Evolutionary conservation across 1,140 invertebrate species (phyloP).

Genomic region (Mya arenaria): DNA sequence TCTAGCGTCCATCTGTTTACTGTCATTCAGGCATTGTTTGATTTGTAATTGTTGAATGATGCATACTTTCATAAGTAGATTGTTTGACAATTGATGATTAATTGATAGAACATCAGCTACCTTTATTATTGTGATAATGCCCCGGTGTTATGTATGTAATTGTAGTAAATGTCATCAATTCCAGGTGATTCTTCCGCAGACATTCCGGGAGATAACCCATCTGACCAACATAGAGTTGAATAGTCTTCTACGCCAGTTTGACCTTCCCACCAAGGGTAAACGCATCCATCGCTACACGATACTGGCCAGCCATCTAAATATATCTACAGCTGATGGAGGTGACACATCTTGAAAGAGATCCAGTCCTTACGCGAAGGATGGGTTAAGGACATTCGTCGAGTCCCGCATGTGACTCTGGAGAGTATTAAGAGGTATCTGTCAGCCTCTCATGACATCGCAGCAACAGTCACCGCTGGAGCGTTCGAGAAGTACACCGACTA

Average conservation of each 20-base stretch:
- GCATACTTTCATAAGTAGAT: too few species aligned
- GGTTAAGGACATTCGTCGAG: constrained; percentile 17
- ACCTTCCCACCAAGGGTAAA: neutral
- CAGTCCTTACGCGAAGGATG: neutral
- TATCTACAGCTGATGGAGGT: neutral
- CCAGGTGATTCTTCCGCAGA: neutral
- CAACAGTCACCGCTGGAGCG: neutral
- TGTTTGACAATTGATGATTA: too few species aligned
- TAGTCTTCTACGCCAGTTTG: neutral
- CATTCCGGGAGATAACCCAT: constrained; percentile 3
- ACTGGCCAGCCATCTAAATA: neutral
- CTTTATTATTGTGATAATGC: too few species aligned
- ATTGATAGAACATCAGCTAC: too few species aligned
- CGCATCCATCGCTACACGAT: neutral
- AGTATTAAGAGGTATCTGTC: neutral
- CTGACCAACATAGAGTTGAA: constrained; percentile 3
- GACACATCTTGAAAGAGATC: neutral
- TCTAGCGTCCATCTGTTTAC: too few species aligned
- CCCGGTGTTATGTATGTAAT: too few species aligned
- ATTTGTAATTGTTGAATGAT: too few species aligned
- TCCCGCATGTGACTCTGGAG: constrained; percentile 6
- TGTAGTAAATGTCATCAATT: too few species aligned
- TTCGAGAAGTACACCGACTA: neutral
- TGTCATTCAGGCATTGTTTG: too few species aligned
- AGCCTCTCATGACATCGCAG: constrained; percentile 22